Percentiles rank a stretch among this genome's conserved stretches.
These are phyloP conservation scores for Scaptodrosophila lebanonensis DNA, from an alignment of 1,140 invertebrate species.

Conservation along the genomic window DNA sequence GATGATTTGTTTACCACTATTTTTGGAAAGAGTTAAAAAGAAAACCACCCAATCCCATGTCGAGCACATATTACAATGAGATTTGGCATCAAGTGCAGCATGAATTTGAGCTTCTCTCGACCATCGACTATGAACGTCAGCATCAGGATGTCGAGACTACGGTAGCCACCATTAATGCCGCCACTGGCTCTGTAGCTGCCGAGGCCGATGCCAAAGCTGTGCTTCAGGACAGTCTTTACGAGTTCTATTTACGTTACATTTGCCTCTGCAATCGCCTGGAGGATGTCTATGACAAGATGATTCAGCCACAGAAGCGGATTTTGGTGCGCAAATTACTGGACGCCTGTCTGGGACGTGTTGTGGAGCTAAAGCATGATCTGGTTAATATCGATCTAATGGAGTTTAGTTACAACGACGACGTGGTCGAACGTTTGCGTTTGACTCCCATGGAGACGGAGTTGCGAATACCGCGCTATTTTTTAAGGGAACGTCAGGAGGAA, in stretches of 20 bases:
- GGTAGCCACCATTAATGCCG: constrained; percentile 52
- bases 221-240: constrained; percentile 61
- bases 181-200: constrained; percentile 42
- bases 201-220: constrained; percentile 51
- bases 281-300: constrained; percentile 89
- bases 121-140: constrained; percentile 82
- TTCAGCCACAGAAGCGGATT: constrained; percentile 94
- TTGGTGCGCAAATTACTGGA: constrained; percentile 89
- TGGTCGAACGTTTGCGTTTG: constrained; percentile 80
- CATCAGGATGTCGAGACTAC: constrained; percentile 76
- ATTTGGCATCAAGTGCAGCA: constrained; percentile 82
- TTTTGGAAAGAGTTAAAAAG: not conserved
- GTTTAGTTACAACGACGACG: constrained; percentile 90
- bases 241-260: constrained; percentile 83
- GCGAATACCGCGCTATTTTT: constrained; percentile 83
- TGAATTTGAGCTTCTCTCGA: constrained; percentile 81
- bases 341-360: constrained; percentile 85
- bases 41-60: constrained; percentile 80
- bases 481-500: constrained; percentile 82
- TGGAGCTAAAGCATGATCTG: constrained; percentile 90
- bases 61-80: constrained; percentile 84
- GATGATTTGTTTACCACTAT: no score
- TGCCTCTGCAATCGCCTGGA: constrained; percentile 86
- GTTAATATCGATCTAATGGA: constrained; percentile 91
- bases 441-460: constrained; percentile 84